Evolutionary conservation across 2,797 vertebrate species (phyloP).

Genomic region (Silurus aristotelis): DNA sequence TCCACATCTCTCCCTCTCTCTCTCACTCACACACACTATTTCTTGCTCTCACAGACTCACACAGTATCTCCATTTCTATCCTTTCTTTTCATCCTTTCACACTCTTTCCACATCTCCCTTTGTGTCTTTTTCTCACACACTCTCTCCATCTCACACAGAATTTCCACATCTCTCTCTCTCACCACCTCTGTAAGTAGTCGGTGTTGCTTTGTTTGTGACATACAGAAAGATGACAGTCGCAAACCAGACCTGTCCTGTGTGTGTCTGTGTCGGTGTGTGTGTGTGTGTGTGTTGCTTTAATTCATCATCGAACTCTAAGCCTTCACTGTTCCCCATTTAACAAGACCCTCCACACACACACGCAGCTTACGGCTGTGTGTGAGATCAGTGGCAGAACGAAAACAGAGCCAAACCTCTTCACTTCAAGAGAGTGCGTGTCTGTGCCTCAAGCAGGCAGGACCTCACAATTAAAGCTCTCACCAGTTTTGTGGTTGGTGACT

Average conservation of each 20-base stretch:
- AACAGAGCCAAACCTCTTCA: constrained; percentile 31
- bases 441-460: background rate
- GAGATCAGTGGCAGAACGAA: constrained; percentile 18
- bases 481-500: constrained; percentile 13
- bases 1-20: background rate
- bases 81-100: too few species aligned
- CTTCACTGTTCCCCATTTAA: constrained; percentile 33
- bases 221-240: background rate
- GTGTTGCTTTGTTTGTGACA: background rate
- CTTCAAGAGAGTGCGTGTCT: background rate
- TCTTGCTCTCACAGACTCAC: too few species aligned
- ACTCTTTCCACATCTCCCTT: too few species aligned
- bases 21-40: too few species aligned
- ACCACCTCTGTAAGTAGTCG: background rate
- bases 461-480: background rate
- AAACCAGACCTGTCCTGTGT: background rate
- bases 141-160: too few species aligned
- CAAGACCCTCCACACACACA: constrained; percentile 11
- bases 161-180: too few species aligned
- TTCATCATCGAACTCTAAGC: constrained; percentile 8
- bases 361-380: constrained; percentile 29
- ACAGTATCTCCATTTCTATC: too few species aligned
- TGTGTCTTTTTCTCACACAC: too few species aligned
- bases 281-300: constrained; percentile 3
- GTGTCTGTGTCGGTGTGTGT: background rate